Evolutionary conservation across 1,140 invertebrate species (phyloP).

Genomic region (Zaprionus tsacasi): DNA sequence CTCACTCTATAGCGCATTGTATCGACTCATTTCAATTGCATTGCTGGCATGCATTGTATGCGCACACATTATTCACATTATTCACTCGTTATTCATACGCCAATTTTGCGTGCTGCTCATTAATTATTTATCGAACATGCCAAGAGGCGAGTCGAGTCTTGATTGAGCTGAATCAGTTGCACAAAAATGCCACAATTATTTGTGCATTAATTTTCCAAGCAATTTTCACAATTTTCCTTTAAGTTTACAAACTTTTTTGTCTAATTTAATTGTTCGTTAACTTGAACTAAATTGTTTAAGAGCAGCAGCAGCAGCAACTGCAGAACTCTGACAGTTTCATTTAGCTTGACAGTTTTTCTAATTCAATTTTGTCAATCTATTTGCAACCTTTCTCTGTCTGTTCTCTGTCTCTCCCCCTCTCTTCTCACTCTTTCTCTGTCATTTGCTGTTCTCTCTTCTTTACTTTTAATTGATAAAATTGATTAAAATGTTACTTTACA

Average conservation of each 20-base stretch:
- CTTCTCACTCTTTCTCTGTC: not conserved
- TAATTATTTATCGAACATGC: constrained; percentile 72
- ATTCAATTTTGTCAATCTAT: constrained; percentile 65
- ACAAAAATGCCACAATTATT: constrained; percentile 44
- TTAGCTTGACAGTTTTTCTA: constrained; percentile 58
- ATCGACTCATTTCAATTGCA: constrained; percentile 40
- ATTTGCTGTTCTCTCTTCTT: constrained; percentile 5
- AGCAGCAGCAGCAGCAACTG: constrained; percentile 19
- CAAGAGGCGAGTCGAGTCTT: constrained; percentile 17
- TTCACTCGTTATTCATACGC: constrained; percentile 23
- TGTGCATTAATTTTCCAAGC: constrained; percentile 20
- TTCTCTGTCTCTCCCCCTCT: not conserved
- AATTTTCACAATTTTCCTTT: constrained; percentile 14
- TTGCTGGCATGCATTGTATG: constrained; percentile 48
- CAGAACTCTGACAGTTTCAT: constrained; percentile 43
- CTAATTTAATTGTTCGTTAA: constrained; percentile 57
- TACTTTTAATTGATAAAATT: constrained; percentile 78
- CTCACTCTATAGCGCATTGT: not conserved
- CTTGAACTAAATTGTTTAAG: constrained; percentile 59
- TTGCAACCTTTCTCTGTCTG: not conserved
- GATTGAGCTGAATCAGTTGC: constrained; percentile 38
- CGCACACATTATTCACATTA: constrained; percentile 51
- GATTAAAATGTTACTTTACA: constrained; percentile 79
- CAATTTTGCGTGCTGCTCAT: constrained; percentile 55
- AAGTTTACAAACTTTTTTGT: not conserved